These are phyloP conservation scores for cat (Felis catus) DNA, from an alignment of 2,113 vertebrate genomes.

Conservation along the genomic window F.catus_Fca126_mat1.0 CM031413.1:17698001-17698500, in stretches of 20 bases:
- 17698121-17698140: background rate
- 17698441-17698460: background rate
- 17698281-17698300: background rate
- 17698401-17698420: background rate
- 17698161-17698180: background rate
- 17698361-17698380: background rate
- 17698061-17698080: background rate
- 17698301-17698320: background rate
- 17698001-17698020: background rate
- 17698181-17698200: background rate
- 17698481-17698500: background rate
- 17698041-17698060: background rate
- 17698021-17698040: background rate
- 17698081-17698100: background rate
- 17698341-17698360: background rate
- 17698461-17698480: background rate
- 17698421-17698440: background rate
- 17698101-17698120: background rate
- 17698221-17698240: background rate
- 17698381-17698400: background rate
- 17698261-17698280: background rate
- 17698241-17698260: background rate
- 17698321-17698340: background rate
- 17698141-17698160: background rate
- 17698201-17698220: background rate